These are phyloP conservation scores for Anas platyrhynchos DNA, from an alignment of 2,113 vertebrate genomes.

Conservation along the genomic window DNA sequence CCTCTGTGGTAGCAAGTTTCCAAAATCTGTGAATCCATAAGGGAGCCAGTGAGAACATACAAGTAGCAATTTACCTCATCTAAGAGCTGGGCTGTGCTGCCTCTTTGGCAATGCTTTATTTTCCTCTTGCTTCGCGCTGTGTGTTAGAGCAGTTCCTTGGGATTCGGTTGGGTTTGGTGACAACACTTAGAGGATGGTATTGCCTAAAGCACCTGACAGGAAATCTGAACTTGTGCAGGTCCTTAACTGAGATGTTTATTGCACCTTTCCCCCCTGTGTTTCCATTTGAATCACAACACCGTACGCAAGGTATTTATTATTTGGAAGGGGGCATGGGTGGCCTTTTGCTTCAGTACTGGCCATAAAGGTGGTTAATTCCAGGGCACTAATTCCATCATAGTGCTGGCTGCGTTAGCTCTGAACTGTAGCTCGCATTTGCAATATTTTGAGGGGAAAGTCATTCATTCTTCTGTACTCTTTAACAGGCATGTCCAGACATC, in stretches of 20 bases:
- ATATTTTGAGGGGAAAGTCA: constrained; percentile 8
- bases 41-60: constrained; percentile 66
- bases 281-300: not conserved
- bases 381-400: not conserved
- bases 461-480: constrained; percentile 52
- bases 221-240: not conserved
- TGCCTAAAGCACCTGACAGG: not conserved
- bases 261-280: not conserved
- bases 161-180: not conserved
- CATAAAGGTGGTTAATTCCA: not conserved
- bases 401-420: not conserved
- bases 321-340: not conserved
- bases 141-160: not conserved
- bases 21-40: constrained; percentile 76
- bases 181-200: not conserved
- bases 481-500: constrained; percentile 94
- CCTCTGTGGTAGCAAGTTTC: constrained; percentile 79
- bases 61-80: constrained; percentile 73
- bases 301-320: not conserved
- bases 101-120: constrained; percentile 25
- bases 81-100: constrained; percentile 35
- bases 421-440: not conserved
- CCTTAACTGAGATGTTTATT: not conserved
- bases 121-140: not conserved
- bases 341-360: not conserved